Conservation (phyloP, 2,797 vertebrate species). For the Lerista edwardsae region DNA sequence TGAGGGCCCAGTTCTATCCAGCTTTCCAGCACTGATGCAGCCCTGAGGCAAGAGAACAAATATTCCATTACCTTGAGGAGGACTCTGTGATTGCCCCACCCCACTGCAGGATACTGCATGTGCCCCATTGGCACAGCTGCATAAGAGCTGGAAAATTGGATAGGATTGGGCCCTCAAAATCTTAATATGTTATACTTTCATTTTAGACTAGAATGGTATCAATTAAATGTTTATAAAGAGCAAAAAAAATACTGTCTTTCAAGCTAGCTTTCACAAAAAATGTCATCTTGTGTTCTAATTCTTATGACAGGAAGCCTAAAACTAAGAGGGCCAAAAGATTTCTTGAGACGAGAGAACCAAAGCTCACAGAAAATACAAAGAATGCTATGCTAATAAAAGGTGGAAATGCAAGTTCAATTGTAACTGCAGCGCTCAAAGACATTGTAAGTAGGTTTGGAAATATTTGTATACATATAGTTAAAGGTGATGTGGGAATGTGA, state of each 20-base stretch:
- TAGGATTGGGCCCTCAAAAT: no score
- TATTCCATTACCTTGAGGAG: no score
- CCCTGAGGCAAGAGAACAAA: no score
- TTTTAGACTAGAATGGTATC: fast-evolving
- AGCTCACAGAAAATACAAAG: slow-evolving; percentile 89
- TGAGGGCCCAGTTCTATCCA: no score
- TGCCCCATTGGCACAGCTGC: no score
- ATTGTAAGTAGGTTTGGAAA: slow-evolving; percentile 79
- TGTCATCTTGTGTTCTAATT: slow-evolving; percentile 38
- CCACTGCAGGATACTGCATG: no score
- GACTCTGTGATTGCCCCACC: no score
- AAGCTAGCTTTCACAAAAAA: not conserved
- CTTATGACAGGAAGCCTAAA: slow-evolving; percentile 87
- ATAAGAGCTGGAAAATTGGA: no score
- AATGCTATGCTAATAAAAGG: slow-evolving; percentile 94
- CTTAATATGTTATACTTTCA: not conserved
- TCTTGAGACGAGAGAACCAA: slow-evolving; percentile 87
- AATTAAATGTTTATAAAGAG: not conserved
- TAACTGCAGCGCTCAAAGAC: slow-evolving; percentile 89
- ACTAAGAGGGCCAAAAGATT: slow-evolving; percentile 93
- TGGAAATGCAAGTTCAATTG: slow-evolving; percentile 85
- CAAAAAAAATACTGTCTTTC: not conserved
- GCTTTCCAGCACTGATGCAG: no score
- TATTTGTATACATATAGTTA: not conserved
- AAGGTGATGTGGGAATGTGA: not conserved